These are phyloP conservation scores for Elegia similella DNA, from an alignment of 2,888 invertebrate species.

Conservation along the genomic window DNA sequence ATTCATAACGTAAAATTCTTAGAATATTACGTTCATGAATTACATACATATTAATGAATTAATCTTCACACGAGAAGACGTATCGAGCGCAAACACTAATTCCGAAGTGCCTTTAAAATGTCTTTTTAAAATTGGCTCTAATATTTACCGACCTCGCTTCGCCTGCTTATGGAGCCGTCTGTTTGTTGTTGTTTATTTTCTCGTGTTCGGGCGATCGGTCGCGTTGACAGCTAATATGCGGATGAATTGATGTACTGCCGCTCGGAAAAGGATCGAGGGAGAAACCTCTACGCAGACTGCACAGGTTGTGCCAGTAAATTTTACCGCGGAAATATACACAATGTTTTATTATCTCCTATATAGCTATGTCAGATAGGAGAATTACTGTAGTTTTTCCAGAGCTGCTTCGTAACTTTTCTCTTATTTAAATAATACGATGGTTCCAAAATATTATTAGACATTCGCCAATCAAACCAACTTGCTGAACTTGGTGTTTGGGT, in stretches of 20 bases:
- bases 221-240: slow-evolving; percentile 64
- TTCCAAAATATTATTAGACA: too few species aligned
- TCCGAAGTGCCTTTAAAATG: background rate
- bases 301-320: slow-evolving; percentile 13
- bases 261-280: slow-evolving; percentile 25
- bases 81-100: too few species aligned
- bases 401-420: background rate
- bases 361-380: background rate
- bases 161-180: slow-evolving; percentile 50
- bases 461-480: too few species aligned
- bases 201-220: slow-evolving; percentile 43
- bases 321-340: background rate
- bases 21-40: too few species aligned
- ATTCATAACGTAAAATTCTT: too few species aligned
- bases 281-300: slow-evolving; percentile 19
- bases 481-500: too few species aligned
- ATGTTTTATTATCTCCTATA: background rate
- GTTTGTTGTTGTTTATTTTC: slow-evolving; percentile 50
- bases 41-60: too few species aligned
- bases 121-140: slow-evolving; percentile 32
- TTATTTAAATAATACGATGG: too few species aligned
- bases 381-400: background rate
- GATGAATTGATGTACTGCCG: slow-evolving; percentile 52
- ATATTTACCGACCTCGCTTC: slow-evolving; percentile 47
- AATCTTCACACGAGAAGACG: too few species aligned